Percentiles rank a stretch among this genome's conserved stretches.
Evolutionary conservation across 1,140 invertebrate genomes (phyloP).

Genomic region (Tetragnatha versicolor): DNA sequence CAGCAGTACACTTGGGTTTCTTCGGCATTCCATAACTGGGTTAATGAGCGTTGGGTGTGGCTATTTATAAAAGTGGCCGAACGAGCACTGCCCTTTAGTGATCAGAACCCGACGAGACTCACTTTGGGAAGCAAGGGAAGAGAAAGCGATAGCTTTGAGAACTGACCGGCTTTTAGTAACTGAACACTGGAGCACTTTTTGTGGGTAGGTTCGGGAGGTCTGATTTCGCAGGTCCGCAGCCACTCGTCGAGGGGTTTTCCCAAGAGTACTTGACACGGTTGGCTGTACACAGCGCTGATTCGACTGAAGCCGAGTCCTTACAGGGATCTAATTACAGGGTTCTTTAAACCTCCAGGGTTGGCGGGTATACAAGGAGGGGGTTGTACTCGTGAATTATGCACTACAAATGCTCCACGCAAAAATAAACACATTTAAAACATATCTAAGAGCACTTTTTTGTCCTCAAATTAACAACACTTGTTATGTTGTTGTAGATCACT

Average conservation of each 20-base stretch:
- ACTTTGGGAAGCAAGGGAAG: background rate
- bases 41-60: slow-evolving; percentile 23
- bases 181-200: slow-evolving; percentile 11
- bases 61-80: slow-evolving; percentile 18
- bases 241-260: background rate
- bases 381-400: no score
- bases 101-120: background rate
- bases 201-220: background rate
- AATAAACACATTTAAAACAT: no score
- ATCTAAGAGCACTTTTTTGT: no score
- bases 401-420: no score
- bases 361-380: no score
- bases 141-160: slow-evolving; percentile 18
- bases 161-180: slow-evolving; percentile 19
- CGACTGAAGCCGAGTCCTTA: background rate
- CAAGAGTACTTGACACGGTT: slow-evolving; percentile 11
- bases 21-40: slow-evolving; percentile 8
- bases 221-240: background rate
- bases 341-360: background rate
- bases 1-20: no score
- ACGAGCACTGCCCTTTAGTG: slow-evolving; percentile 14
- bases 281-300: background rate
- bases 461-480: no score
- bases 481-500: no score
- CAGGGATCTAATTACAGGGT: background rate